Evolutionary conservation across 2,113 vertebrate genomes (phyloP), one percentile per base, ranked within the genome.

Genomic region (Neopipo cinnamomea): DNA sequence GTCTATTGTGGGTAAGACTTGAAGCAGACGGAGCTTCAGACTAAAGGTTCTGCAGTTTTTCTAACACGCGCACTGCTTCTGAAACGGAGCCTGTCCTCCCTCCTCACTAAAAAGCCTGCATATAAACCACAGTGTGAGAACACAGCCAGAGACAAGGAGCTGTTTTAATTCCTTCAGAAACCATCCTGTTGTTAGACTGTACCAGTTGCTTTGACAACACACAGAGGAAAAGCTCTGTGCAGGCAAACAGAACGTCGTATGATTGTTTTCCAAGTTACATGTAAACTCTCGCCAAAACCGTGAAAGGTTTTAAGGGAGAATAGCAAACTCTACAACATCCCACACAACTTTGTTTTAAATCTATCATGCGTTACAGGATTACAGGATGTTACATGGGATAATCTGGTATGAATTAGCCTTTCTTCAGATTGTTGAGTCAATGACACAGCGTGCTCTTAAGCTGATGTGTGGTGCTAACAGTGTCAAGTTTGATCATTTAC

Each of bases 51-150:
- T 14, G 50, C 53, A 28, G 59, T 66, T 73, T 16, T 49, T 41
- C 39, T 63, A 16, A 52, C 39, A 17, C 0, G 0, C 0, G 0
- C 19, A 2, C 31, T 39, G 70, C 91, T 82, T 28, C 85, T 30
- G 52, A 46, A 78, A 46, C 5, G 5, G 62, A 78, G 59, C 65
- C 30, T 53, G 63, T 18, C 25, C 25, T 47, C n/a, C 42, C 12
- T 46, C 11, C 19, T 56, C 59, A 19, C 22, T 3, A 6, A 47
- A 74, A 56, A 9, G 1, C 39, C 55, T 3, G 1, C 25, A 8
- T 1, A 1, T 15, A 37, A 65, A 49, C 28, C 17, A 5, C 3
- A 23, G 58, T 0, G 6, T n/a, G 33, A 71, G 35, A n/a, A 53
- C 6, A 35, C 4, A 11, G 71, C 33, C 63, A 27, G 24, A 31